Percentiles rank a stretch among this genome's conserved stretches.
Conservation (phyloP, 2,797 vertebrate genomes). For the Diplodus puntazzo region DNA sequence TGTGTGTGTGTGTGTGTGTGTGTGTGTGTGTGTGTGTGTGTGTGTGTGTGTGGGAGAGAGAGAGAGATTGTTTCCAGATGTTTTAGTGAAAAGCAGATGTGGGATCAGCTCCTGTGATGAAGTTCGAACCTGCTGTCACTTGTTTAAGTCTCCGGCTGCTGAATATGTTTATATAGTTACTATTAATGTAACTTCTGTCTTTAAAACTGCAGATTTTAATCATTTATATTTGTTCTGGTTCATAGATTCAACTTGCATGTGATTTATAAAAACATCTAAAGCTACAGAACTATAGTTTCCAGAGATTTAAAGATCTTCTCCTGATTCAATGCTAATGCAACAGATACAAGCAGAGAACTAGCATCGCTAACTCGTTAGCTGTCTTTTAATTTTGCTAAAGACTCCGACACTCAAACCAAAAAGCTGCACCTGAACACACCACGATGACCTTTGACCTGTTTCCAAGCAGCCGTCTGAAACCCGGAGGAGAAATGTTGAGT, state of each 20-base stretch:
- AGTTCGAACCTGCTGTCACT: constrained; percentile 42
- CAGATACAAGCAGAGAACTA: neutral
- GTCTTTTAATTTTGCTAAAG: too few relatives aligned
- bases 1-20: constrained; percentile 28
- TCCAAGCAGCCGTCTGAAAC: neutral
- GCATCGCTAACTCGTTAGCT: neutral
- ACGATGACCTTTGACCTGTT: neutral
- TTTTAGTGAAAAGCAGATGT: constrained; percentile 54
- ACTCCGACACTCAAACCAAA: too few relatives aligned
- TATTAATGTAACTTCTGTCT: neutral
- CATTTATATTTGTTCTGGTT: neutral
- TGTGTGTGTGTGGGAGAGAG: neutral
- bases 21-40: constrained; percentile 21
- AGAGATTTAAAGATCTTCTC: neutral
- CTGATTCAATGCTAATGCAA: neutral
- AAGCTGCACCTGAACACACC: too few relatives aligned
- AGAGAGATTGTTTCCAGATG: constrained; percentile 55
- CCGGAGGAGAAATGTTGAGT: neutral
- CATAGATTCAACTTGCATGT: neutral
- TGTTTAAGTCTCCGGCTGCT: neutral
- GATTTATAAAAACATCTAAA: neutral
- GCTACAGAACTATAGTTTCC: neutral
- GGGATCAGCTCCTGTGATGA: constrained; percentile 43
- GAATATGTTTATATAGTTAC: neutral
- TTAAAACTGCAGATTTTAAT: neutral